These are phyloP conservation scores for Hermaeophaga mercurialis DNA, from an alignment of 2,888 invertebrate genomes.

Conservation along the genomic window DNA sequence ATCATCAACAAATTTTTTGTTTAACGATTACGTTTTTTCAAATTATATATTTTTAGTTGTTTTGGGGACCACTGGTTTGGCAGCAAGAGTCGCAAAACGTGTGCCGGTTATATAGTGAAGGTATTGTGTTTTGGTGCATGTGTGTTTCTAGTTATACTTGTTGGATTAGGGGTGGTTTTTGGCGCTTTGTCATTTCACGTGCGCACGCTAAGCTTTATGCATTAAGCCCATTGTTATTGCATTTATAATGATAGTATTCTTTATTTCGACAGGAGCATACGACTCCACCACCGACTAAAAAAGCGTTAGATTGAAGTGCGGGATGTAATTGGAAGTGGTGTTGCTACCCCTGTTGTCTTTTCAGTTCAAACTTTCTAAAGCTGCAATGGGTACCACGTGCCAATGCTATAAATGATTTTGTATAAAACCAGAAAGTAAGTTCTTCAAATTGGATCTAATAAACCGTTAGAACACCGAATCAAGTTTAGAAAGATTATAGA, in stretches of 20 bases:
- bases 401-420: background rate
- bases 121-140: conserved; percentile 47
- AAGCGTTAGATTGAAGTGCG: conserved; percentile 37
- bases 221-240: conserved; percentile 51
- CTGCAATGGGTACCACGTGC: background rate
- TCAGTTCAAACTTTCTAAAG: background rate
- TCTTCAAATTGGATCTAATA: too few species aligned
- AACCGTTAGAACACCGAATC: too few species aligned
- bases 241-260: conserved; percentile 54
- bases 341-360: conserved; percentile 2
- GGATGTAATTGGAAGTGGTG: conserved; percentile 15
- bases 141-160: conserved; percentile 58
- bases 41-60: too few species aligned
- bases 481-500: too few species aligned
- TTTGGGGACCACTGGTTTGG: conserved; percentile 26
- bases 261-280: conserved; percentile 44
- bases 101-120: conserved; percentile 50
- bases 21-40: too few species aligned
- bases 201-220: conserved; percentile 48
- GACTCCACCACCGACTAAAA: conserved; percentile 30
- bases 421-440: background rate
- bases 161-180: conserved; percentile 58
- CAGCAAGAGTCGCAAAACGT: conserved; percentile 46
- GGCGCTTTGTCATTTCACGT: conserved; percentile 57
- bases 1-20: too few species aligned